Conservation (phyloP, 1,140 invertebrate genomes). For the Holotrichia oblita region DNA sequence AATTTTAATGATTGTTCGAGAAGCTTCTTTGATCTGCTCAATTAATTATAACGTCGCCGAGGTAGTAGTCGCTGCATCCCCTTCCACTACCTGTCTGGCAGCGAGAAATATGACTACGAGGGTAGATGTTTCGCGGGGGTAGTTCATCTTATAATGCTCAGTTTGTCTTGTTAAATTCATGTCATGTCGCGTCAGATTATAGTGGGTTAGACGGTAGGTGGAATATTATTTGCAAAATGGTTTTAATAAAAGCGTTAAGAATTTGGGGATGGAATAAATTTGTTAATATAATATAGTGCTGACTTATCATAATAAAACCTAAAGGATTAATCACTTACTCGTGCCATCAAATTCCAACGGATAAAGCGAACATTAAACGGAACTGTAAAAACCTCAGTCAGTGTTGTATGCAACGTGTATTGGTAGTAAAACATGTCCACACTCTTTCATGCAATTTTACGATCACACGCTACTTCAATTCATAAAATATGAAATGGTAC, state of each 20-base stretch:
- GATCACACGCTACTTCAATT: neutral
- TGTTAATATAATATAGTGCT: too few relatives aligned
- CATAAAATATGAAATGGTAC: too few relatives aligned
- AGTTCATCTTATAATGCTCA: neutral
- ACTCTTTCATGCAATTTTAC: neutral
- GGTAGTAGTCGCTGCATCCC: neutral
- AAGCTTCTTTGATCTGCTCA: conserved; percentile 6
- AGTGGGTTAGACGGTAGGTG: neutral
- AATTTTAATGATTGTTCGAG: conserved; percentile 7
- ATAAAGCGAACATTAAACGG: neutral
- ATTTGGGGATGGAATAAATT: too few relatives aligned
- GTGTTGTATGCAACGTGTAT: neutral
- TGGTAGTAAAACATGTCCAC: neutral
- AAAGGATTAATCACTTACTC: conserved; percentile 1
- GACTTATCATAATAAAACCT: too few relatives aligned
- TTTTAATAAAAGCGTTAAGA: too few relatives aligned
- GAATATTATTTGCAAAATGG: neutral
- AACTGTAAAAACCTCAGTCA: neutral
- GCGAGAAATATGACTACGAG: neutral
- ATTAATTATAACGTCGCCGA: neutral
- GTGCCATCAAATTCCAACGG: neutral
- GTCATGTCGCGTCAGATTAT: conserved; percentile 1
- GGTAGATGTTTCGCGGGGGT: neutral
- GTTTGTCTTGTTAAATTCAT: conserved; percentile 13
- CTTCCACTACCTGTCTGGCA: neutral